Conservation (phyloP, 1,140 invertebrate species). For the Cotesia typhae region DNA sequence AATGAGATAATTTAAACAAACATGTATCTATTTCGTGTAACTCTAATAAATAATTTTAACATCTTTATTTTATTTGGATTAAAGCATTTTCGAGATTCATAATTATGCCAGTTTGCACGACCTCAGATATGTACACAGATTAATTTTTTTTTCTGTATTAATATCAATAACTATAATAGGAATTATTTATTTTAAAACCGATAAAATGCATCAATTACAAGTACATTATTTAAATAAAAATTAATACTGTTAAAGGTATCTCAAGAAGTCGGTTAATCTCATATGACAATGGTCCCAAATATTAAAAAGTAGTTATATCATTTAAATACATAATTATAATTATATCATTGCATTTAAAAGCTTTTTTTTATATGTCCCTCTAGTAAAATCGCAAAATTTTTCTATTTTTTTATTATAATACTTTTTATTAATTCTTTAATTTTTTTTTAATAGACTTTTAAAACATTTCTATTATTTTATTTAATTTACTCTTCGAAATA, state of each 20-base stretch:
- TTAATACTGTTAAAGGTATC: conserved; percentile 50
- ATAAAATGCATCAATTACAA: no score
- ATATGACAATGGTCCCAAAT: conserved; percentile 52
- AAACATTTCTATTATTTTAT: conserved; percentile 11
- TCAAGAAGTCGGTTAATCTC: conserved; percentile 45
- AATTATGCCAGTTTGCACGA: no score
- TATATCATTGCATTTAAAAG: conserved; percentile 38
- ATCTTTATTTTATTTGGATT: no score
- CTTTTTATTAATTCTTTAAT: conserved; percentile 28
- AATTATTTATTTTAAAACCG: no score
- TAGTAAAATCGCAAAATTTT: conserved; percentile 24
- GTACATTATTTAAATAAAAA: conserved; percentile 31
- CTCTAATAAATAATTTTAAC: no score
- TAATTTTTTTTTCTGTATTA: no score
- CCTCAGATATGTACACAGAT: no score
- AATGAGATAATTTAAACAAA: no score
- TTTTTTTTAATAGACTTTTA: conserved; percentile 15
- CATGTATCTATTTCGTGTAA: no score
- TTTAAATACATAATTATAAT: conserved; percentile 25
- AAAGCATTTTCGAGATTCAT: no score
- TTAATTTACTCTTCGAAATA: not conserved
- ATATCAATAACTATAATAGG: no score
- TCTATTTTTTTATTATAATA: conserved; percentile 19
- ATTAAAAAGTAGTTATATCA: conserved; percentile 48
- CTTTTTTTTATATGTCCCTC: conserved; percentile 28